These are phyloP conservation scores for Ecdyonurus torrentis DNA, from an alignment of 2,888 invertebrate genomes.

Conservation along the genomic window DNA sequence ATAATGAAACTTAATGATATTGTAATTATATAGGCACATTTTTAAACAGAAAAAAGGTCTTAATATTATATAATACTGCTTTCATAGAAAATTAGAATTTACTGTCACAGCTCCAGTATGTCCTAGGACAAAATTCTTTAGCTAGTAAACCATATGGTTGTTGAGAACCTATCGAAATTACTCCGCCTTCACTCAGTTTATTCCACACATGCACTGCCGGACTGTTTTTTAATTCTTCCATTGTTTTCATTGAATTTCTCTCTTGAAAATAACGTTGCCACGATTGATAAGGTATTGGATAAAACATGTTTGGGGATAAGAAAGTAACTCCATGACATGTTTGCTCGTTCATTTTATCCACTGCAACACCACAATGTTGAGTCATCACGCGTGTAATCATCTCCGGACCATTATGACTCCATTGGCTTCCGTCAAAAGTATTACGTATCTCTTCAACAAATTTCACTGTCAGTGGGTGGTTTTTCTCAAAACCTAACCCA, in stretches of 20 bases:
- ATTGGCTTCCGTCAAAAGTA: slow-evolving; percentile 31
- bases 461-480: slow-evolving; percentile 34
- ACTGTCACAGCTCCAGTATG: background rate
- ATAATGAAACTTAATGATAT: too few species aligned
- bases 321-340: too few species aligned
- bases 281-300: slow-evolving; percentile 42
- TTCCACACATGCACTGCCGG: slow-evolving; percentile 40
- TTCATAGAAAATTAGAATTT: background rate
- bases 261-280: slow-evolving; percentile 42
- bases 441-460: slow-evolving; percentile 27
- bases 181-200: slow-evolving; percentile 28
- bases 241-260: slow-evolving; percentile 8
- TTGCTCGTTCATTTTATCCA: too few species aligned
- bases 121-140: slow-evolving; percentile 11
- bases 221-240: slow-evolving; percentile 25
- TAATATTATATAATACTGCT: too few species aligned
- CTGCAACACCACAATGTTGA: slow-evolving; percentile 36
- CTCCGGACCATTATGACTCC: slow-evolving; percentile 46
- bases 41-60: too few species aligned
- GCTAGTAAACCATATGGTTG: slow-evolving; percentile 27
- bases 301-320: slow-evolving; percentile 43
- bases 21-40: too few species aligned
- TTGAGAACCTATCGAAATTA: slow-evolving; percentile 26
- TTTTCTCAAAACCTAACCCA: slow-evolving; percentile 40
- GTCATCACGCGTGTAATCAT: slow-evolving; percentile 47